Percentiles rank a stretch among this genome's conserved stretches.
Evolutionary conservation across 2,888 invertebrate species (phyloP).

Genomic region (Harpalus rufipes): DNA sequence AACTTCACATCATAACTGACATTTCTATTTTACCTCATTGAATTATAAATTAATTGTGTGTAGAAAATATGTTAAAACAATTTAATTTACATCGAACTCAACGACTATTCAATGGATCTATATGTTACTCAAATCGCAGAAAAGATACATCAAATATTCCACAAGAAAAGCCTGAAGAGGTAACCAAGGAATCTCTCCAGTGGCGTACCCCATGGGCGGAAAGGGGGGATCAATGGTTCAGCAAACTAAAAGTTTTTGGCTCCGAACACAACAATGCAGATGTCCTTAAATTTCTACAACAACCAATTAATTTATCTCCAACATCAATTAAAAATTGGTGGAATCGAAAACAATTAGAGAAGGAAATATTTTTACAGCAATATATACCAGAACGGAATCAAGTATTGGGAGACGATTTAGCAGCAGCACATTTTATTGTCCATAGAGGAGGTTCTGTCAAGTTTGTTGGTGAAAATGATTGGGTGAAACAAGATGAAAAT

Average conservation of each 20-base stretch:
- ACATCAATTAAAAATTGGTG: constrained; percentile 80
- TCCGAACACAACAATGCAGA: constrained; percentile 79
- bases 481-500: constrained; percentile 81
- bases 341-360: constrained; percentile 77
- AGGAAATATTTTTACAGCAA: constrained; percentile 81
- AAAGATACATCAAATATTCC: constrained; percentile 36
- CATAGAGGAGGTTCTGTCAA: constrained; percentile 87
- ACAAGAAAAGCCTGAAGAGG: constrained; percentile 45
- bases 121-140: constrained; percentile 9
- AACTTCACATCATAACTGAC: constrained; percentile 40
- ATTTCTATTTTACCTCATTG: constrained; percentile 14
- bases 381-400: constrained; percentile 81
- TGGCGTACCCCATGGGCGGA: constrained; percentile 83
- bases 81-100: constrained; percentile 17
- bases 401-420: constrained; percentile 88
- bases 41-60: constrained; percentile 1
- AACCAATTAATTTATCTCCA: constrained; percentile 78
- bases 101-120: constrained; percentile 2
- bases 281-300: constrained; percentile 77
- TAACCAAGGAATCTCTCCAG: constrained; percentile 77
- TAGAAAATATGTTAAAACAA: constrained; percentile 46
- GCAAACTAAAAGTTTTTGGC: constrained; percentile 80
- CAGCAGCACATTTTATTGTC: constrained; percentile 91
- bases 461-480: constrained; percentile 78
- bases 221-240: constrained; percentile 80